Evolutionary conservation across 2,797 vertebrate genomes (phyloP).

Genomic region (Acropternis orthonyx): DNA sequence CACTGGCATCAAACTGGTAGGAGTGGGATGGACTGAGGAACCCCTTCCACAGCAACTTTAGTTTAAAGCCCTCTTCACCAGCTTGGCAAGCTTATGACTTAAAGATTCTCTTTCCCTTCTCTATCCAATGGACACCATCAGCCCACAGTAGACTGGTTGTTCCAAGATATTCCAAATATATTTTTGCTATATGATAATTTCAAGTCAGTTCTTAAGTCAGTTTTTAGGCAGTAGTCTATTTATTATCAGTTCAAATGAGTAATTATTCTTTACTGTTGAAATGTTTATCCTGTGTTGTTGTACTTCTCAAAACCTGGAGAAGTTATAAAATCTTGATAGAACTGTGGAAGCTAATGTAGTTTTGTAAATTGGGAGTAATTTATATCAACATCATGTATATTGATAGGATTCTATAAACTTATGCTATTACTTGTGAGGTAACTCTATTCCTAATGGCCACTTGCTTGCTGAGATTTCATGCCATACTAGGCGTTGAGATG

Average conservation of each 20-base stretch:
- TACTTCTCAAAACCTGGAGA: not conserved
- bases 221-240: not conserved
- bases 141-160: not conserved
- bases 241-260: not conserved
- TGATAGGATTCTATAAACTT: not conserved
- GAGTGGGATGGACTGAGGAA: not conserved
- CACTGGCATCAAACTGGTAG: not conserved
- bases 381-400: not conserved
- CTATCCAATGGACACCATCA: not conserved
- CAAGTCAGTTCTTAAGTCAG: not conserved
- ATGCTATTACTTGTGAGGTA: not conserved
- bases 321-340: not conserved
- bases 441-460: not conserved
- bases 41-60: not conserved
- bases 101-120: not conserved
- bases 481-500: not conserved
- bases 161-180: not conserved
- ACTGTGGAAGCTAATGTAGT: not conserved
- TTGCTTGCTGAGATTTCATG: not conserved
- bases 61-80: not conserved
- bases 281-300: not conserved
- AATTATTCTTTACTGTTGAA: not conserved
- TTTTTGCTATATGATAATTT: not conserved
- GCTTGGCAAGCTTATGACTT: not conserved
- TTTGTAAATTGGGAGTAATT: not conserved